phyloP scores from a whole-genome alignment of 2,113 vertebrate genomes.

The Phaetusa simplex region DNA sequence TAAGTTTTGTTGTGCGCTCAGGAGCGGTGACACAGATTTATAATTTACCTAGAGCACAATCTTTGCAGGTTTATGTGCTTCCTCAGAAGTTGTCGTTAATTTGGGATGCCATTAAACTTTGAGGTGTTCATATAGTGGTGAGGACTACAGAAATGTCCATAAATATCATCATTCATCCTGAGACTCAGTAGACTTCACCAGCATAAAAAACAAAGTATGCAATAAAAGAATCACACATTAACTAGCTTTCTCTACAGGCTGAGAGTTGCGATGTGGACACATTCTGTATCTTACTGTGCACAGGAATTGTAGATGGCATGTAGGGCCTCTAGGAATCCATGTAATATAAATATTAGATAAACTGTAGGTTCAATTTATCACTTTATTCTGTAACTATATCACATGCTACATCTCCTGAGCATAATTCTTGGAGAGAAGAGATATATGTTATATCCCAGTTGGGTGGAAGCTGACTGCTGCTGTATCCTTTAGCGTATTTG shows the following conservation, averaged over 20 bases:
- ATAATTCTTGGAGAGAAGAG: background rate
- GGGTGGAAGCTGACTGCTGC: background rate
- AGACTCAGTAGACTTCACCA: background rate
- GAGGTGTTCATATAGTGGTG: background rate
- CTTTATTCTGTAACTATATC: background rate
- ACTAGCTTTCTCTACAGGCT: background rate
- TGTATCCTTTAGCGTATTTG: background rate
- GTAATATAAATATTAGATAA: constrained; percentile 49
- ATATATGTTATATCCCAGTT: background rate
- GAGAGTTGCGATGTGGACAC: background rate
- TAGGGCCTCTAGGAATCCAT: background rate
- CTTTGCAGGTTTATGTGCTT: constrained; percentile 27
- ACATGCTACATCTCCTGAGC: background rate
- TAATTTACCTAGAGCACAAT: background rate
- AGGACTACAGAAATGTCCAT: background rate
- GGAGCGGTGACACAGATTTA: background rate
- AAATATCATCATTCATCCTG: background rate
- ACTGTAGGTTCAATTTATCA: background rate
- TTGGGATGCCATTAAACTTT: constrained; percentile 19
- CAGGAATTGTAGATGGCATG: background rate
- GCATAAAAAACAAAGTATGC: background rate
- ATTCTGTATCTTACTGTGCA: background rate
- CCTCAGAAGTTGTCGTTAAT: background rate
- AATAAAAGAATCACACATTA: background rate
- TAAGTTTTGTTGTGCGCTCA: background rate